These are phyloP conservation scores for Spisula subtruncata DNA, from an alignment of 2,888 invertebrate genomes.

Conservation along the genomic window DNA sequence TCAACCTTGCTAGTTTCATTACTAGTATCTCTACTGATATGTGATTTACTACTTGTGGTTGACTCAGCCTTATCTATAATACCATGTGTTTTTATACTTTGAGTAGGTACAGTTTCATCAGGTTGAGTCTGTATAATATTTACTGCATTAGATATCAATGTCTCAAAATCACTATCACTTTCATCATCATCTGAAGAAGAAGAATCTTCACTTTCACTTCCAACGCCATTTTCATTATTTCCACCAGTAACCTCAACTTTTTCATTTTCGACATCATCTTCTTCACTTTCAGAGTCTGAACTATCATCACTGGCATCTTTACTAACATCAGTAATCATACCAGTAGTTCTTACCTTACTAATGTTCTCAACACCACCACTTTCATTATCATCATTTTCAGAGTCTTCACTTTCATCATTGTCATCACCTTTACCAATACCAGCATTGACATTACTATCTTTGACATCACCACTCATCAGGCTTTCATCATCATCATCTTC, in stretches of 20 bases:
- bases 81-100: not conserved
- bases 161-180: constrained; percentile 26
- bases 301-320: constrained; percentile 33
- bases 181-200: constrained; percentile 8
- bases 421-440: not conserved
- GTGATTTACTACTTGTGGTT: not conserved
- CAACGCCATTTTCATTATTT: not conserved
- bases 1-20: not conserved
- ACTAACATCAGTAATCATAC: not conserved
- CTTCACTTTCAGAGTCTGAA: constrained; percentile 49
- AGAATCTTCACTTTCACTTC: not conserved
- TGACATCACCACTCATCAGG: not conserved
- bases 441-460: not conserved
- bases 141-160: not conserved
- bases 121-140: not conserved
- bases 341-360: no score
- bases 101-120: not conserved
- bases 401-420: not conserved
- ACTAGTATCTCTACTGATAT: not conserved
- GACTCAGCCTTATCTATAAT: not conserved
- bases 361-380: constrained; percentile 10
- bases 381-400: constrained; percentile 17
- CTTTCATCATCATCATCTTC: not conserved
- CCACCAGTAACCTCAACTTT: not conserved
- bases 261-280: not conserved